Evolutionary conservation across 2,888 invertebrate species (phyloP), one percentile per base, ranked within the genome.

Genomic region (Drosophila leonis): DNA sequence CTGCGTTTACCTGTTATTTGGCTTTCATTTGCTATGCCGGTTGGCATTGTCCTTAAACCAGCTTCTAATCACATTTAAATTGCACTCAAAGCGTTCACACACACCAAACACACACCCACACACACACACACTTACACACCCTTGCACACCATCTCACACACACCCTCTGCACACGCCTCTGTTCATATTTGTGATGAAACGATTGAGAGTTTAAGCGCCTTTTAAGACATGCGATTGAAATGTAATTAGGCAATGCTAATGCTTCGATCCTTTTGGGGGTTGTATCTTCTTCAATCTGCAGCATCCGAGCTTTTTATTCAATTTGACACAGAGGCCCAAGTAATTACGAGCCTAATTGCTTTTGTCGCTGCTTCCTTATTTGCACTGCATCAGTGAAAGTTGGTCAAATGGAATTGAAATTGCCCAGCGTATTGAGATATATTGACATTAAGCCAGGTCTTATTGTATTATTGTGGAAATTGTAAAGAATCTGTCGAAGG

Each of bases 161-260:
- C 54, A 31, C n/a, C 13, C 24, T 12, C 20, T 18, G 33, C 33
- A 27, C 27, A 60, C 56, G 29, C 41, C 65, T 60, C 27, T 51
- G 48, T n/a, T 56, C 67, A 65, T 74, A 59, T 74, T 80, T 78
- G 70, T 75, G 72, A 75, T 75, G 72, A 78, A 65, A 65, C 72
- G 54, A 80, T 79, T 83, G 71, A 77, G 75, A 74, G 54, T 72
- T 76, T 79, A 88, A 90, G 83, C 72, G 71, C 69, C 76, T 73
- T 80, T 82, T 88, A 86, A 90, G 90, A 69, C 77, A 68, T 42
- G 66, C 89, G 82, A 89, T 90, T 86, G 90, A 83, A 89, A 90
- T 87, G 89, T 87, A 89, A 89, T 89, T 89, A 90, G 89, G 82
- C 79, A 72, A 82, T 80, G 81, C 80, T 89, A 89, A 89, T 89